Evolutionary conservation across 2,113 vertebrate species (phyloP).

Genomic region (Onychostoma macrolepis): DNA sequence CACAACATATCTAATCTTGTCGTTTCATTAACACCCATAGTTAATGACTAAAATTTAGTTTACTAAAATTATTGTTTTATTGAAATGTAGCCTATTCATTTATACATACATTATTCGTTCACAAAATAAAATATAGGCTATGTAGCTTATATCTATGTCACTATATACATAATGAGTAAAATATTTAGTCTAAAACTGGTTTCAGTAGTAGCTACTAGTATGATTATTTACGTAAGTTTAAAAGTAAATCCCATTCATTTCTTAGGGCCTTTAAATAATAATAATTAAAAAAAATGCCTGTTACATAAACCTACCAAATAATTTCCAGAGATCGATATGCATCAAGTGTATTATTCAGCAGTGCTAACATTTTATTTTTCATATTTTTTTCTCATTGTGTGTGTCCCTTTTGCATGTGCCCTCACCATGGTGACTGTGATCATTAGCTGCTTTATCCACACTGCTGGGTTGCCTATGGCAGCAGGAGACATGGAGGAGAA

Average conservation of each 20-base stretch:
- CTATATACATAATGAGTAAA: not conserved
- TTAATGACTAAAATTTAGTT: not conserved
- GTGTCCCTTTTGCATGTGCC: not conserved
- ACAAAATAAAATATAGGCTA: not conserved
- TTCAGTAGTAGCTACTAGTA: too few species aligned
- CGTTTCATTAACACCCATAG: not conserved
- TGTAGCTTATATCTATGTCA: too few species aligned
- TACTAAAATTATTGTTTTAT: not conserved
- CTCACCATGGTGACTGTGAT: conserved; percentile 49
- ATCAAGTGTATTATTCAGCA: not conserved
- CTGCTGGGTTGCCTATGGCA: conserved; percentile 35
- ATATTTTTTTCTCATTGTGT: not conserved
- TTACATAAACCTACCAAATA: not conserved
- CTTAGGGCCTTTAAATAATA: not conserved
- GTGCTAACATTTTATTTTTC: not conserved
- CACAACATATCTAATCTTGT: not conserved
- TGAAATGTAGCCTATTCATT: not conserved
- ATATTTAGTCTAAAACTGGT: not conserved
- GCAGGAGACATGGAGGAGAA: conserved; percentile 29
- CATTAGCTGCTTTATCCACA: conserved; percentile 5
- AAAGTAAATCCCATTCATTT: not conserved
- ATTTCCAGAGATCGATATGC: not conserved
- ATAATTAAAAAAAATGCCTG: not conserved
- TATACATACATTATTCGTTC: not conserved
- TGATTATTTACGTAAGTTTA: too few species aligned